Conservation (phyloP, 1,140 invertebrate genomes). For the Dufourea novaeangliae region DNA sequence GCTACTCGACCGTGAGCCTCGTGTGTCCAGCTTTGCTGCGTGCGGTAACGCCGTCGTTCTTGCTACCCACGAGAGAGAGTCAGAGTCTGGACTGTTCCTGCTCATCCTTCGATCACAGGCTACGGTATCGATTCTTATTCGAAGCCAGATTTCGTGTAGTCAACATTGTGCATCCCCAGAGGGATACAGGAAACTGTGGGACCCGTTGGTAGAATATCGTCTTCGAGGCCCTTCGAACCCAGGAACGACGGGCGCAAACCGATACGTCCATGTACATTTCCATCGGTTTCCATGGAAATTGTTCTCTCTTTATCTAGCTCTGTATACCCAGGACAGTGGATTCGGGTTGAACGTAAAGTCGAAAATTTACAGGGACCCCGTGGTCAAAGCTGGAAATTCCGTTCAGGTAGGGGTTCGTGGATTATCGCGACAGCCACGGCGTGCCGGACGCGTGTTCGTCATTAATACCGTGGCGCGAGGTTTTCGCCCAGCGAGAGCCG, state of each 20-base stretch:
- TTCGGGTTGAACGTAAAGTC: not conserved
- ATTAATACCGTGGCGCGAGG: slow-evolving; percentile 16
- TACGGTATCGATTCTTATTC: slow-evolving; percentile 15
- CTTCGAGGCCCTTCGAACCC: not conserved
- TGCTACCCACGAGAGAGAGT: slow-evolving; percentile 11
- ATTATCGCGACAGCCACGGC: not conserved
- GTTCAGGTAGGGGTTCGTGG: not conserved
- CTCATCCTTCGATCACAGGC: slow-evolving; percentile 16
- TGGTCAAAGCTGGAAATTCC: not conserved
- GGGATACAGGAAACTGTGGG: not conserved
- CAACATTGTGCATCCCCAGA: not conserved
- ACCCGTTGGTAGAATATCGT: slow-evolving; percentile 18
- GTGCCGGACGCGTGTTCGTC: slow-evolving; percentile 18
- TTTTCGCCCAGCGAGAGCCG: too few relatives aligned
- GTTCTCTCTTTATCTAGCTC: too few relatives aligned
- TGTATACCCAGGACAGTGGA: not conserved
- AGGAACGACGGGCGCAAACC: not conserved
- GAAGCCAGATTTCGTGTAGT: slow-evolving; percentile 8
- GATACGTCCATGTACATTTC: not conserved
- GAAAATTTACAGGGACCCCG: not conserved
- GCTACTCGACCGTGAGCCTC: slow-evolving; percentile 16
- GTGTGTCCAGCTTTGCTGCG: slow-evolving; percentile 12
- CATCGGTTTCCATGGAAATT: slow-evolving; percentile 6
- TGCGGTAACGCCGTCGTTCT: slow-evolving; percentile 24
- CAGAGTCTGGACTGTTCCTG: not conserved